Base-by-base conservation (phyloP, 2,113 vertebrate genomes). In the Leucoraja erinaceus region DNA sequence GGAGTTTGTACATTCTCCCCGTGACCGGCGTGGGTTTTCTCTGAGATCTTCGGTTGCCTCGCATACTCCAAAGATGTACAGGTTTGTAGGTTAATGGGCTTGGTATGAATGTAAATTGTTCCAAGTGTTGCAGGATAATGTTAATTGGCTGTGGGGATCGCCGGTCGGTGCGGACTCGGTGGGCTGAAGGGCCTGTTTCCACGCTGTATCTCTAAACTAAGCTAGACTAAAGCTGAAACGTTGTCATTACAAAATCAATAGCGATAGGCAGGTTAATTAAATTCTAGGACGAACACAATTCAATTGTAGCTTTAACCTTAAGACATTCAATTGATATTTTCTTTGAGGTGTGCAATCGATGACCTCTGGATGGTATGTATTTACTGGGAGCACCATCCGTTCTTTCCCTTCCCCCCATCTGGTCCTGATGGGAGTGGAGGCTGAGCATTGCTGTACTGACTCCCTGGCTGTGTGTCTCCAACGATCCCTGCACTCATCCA, bases 201-300 rank as follows among this genome's bases (percentile, higher is more conserved):
- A 3, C 38, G 3, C 38, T 47, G 38, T 47, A 47, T 47, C 38
- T 47, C 38, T 47, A 47, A 47, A 47, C 38, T 47, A 47, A 47
- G n/a, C n/a, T n/a, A n/a, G n/a, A 47, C 38, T 47, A 70, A 90
- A 22, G n/a, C 7, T 22, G 12, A 28, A 47, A 18, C 88, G 38
- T 70, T 90, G 14, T 68, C 66, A 63, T 47, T 90, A 18, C 31
- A 70, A 70, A 70, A 66, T 90, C 20, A 47, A 90, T 25, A 90
- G 18, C 22, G 88, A 70, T 70, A 72, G 66, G 63, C 63, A 90
- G 31, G 61, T 90, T 90, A 70, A 90, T 90, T 88, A 63, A 88
- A 88, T 66, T 88, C 28, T 31, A 88, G 9, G n/a, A 59, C n/a
- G 31, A 88, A 70, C 38, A 81, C 66, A 70, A 38, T 38, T 8